Evolutionary conservation across 2,797 vertebrate genomes (phyloP), one percentile per base, ranked within the genome.

Genomic region (Mareca strepera): DNA sequence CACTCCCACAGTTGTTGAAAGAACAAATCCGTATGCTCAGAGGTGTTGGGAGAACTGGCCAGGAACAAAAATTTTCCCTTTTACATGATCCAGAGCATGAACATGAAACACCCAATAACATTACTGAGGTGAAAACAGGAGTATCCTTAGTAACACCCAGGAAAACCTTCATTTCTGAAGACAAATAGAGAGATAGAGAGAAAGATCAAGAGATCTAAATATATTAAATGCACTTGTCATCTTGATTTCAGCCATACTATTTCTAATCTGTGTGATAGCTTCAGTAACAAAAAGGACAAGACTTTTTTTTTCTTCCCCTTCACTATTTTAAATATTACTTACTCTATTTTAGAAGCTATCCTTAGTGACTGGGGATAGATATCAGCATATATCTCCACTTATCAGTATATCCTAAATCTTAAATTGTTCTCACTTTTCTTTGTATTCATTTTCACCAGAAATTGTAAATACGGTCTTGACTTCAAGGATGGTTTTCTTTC

Each of bases 51-150:
- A 82, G n/a, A 84, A 16, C 7, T 20, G 90, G 15, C 2, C 7
- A 58, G 64, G 33, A 12, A 20, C 12, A 22, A 12, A 35, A 35
- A 3, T 48, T 82, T 88, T 2, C 3, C 26, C 4, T 46, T 75
- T 76, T 21, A 17, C 2, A 4, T 31, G 17, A 62, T 72, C 31
- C 22, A 64, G n/a, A 62, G 2, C 1, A 52, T 60, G 28, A 46
- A 33, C 2, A 4, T 74, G 6, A 9, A 82, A 26, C 26, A 28
- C 6, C 17, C 67, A n/a, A 29, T 46, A 52, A n/a, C 3, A 64
- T 81, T 46, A 46, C n/a, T 39, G 18, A 21, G 3, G 3, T 8
- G 4, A 1, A 25, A 58, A 62, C 1, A 7, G 2, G 3, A 4
- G 1, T 12, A 14, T 15, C 26, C 14, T n/a, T n/a, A 35, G 7